Evolutionary conservation across 2,113 vertebrate genomes (phyloP), one percentile per base, ranked within the genome.

Genomic region (Podarcis cretensis): DNA sequence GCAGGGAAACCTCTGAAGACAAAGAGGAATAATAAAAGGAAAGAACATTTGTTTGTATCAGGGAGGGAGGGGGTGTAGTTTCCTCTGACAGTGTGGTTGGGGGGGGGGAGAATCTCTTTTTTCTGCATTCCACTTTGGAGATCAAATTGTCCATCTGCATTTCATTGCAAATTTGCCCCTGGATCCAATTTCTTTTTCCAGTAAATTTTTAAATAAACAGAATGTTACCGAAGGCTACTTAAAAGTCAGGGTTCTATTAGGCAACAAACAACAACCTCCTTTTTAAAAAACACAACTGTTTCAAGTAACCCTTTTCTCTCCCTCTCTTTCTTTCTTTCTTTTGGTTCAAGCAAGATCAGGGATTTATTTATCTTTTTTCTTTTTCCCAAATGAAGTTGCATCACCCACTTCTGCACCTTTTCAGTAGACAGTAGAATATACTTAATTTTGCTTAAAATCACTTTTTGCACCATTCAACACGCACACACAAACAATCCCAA

Each of bases 141-240:
- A 93, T 92, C 91, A 92, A 90, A 90, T 84, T 90, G 90, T 90
- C 91, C 90, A 32, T 77, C 89, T 94, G 91, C 1, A 16, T 86
- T 37, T 90, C 5, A 85, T 89, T 86, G 73, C 89, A 59, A 77
- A 80, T 23, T 48, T 84, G 27, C 77, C 84, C 88, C 92, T 89
- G 90, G 92, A 84, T 91, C 83, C 88, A 2, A 48, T 92, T 89
- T 87, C 90, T 82, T 20, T 30, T 3, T 73, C 75, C 90, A 85
- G 9, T 83, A 82, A 93, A 89, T 92, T 86, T 87, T 92, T 92
- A 89, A 73, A 87, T 73, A 87, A 87, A 85, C 92, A 92, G 84
- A 87, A 93, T 66, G 73, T 73, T 88, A 79, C 92, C 85, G 90
- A 65, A 5, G 13, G 81, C 92, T 6, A 80, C 23, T 21, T 54